Evolutionary conservation across 2,113 vertebrate genomes (phyloP).

Genomic region (Oceanodroma tethys): DNA sequence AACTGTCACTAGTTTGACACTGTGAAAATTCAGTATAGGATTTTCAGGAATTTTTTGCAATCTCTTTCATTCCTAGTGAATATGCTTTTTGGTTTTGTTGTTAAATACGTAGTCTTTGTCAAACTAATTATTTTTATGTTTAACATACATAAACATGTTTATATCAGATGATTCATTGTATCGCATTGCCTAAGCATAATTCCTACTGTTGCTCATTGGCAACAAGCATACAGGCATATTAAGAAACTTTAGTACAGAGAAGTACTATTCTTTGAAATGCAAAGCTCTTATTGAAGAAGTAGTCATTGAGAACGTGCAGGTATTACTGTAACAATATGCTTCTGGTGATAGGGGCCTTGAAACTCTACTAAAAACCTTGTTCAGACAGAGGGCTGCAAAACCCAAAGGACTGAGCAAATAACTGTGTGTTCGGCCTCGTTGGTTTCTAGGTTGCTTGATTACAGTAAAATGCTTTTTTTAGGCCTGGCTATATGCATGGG

Average conservation of each 20-base stretch:
- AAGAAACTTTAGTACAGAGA: neutral
- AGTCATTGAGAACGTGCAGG: neutral
- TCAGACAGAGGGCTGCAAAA: neutral
- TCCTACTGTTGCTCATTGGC: neutral
- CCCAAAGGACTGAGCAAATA: neutral
- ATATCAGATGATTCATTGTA: neutral
- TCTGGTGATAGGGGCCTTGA: neutral
- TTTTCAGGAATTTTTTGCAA: neutral
- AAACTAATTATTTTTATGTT: neutral
- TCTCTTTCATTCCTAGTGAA: neutral
- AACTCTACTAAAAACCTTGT: too few relatives aligned
- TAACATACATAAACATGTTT: neutral
- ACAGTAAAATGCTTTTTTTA: neutral
- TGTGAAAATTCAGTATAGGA: neutral
- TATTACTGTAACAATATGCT: neutral
- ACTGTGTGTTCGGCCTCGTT: neutral
- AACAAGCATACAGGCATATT: neutral
- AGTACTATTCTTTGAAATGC: neutral
- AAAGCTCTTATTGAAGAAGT: neutral
- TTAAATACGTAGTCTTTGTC: neutral
- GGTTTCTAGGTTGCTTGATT: neutral
- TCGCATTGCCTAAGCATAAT: neutral
- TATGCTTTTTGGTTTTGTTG: neutral
- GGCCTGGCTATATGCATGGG: neutral
- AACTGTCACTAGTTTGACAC: neutral